Evolutionary conservation across 2,797 vertebrate species (phyloP), one percentile per base, ranked within the genome.

Genomic region (Melanotaenia maccullochi): DNA sequence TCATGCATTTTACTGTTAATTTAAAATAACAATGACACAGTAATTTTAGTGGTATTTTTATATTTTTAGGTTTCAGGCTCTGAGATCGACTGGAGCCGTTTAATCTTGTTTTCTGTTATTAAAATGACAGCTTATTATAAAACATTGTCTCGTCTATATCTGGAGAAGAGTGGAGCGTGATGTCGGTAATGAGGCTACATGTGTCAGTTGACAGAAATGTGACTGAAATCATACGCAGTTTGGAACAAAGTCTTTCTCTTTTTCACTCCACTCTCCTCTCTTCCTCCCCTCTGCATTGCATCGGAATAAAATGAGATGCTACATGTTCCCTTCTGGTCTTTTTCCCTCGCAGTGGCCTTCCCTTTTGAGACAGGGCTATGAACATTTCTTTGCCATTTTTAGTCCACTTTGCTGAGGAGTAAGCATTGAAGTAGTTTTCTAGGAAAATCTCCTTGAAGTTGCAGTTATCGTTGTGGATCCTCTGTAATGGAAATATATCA

Each of bases 341-440:
- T 89, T 94, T 97, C 62, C 98, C 98, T 89, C 91, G 95, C 84
- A 99, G 93, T 0, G 97, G 96, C 68, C 91, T 85, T 33, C 98
- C 98, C 79, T 96, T 98, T 84, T 97, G 96, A 63, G 96, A 98
- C 90, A 99, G 90, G n/a, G 97, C 95, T 78, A 99, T 94, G 93
- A 97, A 99, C 97, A 99, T 98, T 82, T 97, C 96, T 84, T 94
- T 97, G 79, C 96, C 95, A 8, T 91, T 93, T 91, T 95, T 95
- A 90, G 94, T 98, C 96, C 96, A 96, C 91, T 95, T 97, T 86
- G 95, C 95, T 58, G 97, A 99, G 76, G 97, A 96, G n/a, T 99
- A 99, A 1, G 97, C 98, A 9, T 97, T 99, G 80, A 97, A 99
- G 87, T 96, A 96, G 86, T 99, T 99, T 94, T 99, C 98, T 93